phyloP scores from a whole-genome alignment of 2,797 vertebrate species.

The Poecilia velifera region DNA sequence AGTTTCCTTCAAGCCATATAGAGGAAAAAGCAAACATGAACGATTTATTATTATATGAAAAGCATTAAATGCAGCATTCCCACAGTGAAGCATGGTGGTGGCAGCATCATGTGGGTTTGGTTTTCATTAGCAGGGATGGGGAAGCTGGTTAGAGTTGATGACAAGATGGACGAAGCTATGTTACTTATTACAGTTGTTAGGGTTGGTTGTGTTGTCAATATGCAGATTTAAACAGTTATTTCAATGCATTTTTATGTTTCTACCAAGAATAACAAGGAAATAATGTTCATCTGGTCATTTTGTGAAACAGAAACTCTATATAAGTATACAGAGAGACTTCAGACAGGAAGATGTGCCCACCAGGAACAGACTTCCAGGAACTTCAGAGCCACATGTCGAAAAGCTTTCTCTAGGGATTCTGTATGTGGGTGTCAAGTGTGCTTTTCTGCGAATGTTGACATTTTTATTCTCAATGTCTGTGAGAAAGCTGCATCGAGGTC shows the following conservation, averaged over 20 bases:
- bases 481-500: background rate
- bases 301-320: background rate
- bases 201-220: background rate
- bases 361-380: slow-evolving; percentile 27
- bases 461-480: background rate
- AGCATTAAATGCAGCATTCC: background rate
- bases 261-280: background rate
- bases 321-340: background rate
- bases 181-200: background rate
- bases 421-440: slow-evolving; percentile 3
- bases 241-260: background rate
- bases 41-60: background rate
- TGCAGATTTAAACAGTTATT: background rate
- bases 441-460: background rate
- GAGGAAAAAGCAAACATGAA: background rate
- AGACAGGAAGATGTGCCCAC: background rate
- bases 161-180: background rate
- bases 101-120: background rate
- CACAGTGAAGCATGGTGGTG: background rate
- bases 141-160: background rate
- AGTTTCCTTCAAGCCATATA: background rate
- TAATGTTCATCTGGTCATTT: background rate
- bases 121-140: background rate
- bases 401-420: slow-evolving; percentile 3
- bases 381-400: slow-evolving; percentile 6